Conservation (phyloP, 2,797 vertebrate species). For the Xenentodon cancila region DNA sequence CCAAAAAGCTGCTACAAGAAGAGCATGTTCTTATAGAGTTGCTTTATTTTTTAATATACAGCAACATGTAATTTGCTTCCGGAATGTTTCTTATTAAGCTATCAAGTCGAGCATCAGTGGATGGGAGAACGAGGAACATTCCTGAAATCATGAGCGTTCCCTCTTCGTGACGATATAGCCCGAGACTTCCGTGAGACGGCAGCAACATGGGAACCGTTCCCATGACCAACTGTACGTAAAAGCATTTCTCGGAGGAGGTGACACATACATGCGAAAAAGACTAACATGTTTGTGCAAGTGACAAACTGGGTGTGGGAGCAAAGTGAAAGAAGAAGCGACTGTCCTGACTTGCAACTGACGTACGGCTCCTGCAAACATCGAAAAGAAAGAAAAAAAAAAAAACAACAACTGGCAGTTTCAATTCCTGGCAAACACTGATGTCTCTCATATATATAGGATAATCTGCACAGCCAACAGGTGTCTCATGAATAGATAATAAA, state of each 20-base stretch:
- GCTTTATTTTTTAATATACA: neutral
- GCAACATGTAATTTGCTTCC: neutral
- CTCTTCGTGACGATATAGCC: too few relatives aligned
- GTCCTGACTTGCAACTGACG: constrained; percentile 25
- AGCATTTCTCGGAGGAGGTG: constrained; percentile 47
- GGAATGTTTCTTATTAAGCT: too few relatives aligned
- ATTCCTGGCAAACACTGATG: constrained; percentile 21
- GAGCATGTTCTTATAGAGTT: neutral
- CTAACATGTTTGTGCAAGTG: constrained; percentile 69
- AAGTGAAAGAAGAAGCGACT: constrained; percentile 14
- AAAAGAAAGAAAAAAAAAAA: constrained; percentile 5
- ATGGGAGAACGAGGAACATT: neutral
- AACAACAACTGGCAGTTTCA: constrained; percentile 4
- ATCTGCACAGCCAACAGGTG: constrained; percentile 12
- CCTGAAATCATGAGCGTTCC: too few relatives aligned
- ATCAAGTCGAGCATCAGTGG: too few relatives aligned
- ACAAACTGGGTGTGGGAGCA: constrained; percentile 44
- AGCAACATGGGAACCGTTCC: neutral
- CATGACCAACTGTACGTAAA: neutral
- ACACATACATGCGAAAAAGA: constrained; percentile 42
- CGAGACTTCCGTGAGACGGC: constrained; percentile 10
- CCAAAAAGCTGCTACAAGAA: too few relatives aligned
- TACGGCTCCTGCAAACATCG: constrained; percentile 2
- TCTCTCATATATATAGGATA: constrained; percentile 30
- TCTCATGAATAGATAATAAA: constrained; percentile 17